Evolutionary conservation across 2,888 invertebrate species (phyloP).

Genomic region (Meganola albula): DNA sequence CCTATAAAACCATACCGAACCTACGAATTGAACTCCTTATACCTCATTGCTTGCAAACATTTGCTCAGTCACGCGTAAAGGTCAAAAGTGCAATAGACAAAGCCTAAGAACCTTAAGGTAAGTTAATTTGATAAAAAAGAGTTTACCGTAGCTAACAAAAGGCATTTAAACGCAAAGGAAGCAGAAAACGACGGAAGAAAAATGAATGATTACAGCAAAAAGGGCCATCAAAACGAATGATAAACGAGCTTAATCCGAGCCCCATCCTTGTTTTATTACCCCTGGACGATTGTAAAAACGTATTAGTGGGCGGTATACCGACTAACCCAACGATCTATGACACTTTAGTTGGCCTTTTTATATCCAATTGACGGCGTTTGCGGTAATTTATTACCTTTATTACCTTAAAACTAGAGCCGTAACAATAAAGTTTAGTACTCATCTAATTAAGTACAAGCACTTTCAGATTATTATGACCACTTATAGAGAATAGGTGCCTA

Average conservation of each 20-base stretch:
- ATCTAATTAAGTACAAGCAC: neutral
- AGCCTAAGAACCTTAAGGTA: slow-evolving; percentile 35
- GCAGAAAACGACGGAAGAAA: slow-evolving; percentile 74
- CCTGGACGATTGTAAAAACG: slow-evolving; percentile 74
- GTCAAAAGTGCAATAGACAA: slow-evolving; percentile 20
- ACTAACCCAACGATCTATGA: slow-evolving; percentile 50
- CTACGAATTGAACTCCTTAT: no score
- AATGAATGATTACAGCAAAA: slow-evolving; percentile 78
- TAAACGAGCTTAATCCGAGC: slow-evolving; percentile 75
- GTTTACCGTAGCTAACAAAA: slow-evolving; percentile 57
- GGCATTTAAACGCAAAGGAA: slow-evolving; percentile 70
- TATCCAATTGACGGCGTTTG: slow-evolving; percentile 50
- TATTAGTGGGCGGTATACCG: slow-evolving; percentile 60
- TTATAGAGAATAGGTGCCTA: no score
- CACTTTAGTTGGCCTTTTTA: slow-evolving; percentile 64
- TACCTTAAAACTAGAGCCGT: slow-evolving; percentile 39
- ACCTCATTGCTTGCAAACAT: no score
- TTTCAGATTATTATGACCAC: no score
- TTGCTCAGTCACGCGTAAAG: slow-evolving; percentile 11
- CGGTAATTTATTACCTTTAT: slow-evolving; percentile 58
- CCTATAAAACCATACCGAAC: no score
- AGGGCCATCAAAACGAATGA: slow-evolving; percentile 76
- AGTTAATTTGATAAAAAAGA: slow-evolving; percentile 59
- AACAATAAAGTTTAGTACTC: slow-evolving; percentile 19
- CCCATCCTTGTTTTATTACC: slow-evolving; percentile 75